These are phyloP conservation scores for Nannobrachium achirus DNA, from an alignment of 2,113 vertebrate species.

Conservation along the genomic window DNA sequence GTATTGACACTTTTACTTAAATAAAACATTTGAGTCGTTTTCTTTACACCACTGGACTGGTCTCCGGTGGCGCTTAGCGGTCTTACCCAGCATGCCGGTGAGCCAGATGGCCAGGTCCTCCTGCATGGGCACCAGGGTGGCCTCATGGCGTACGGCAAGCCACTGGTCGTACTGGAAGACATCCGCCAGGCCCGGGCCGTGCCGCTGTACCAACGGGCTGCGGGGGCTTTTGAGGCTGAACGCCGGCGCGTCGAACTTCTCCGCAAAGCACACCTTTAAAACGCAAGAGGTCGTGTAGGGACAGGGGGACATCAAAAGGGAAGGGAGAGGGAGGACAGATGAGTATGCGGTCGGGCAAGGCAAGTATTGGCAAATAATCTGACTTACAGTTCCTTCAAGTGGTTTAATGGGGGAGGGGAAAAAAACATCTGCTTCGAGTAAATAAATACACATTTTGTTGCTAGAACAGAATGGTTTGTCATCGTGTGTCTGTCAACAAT, in stretches of 20 bases:
- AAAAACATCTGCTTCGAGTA: no score
- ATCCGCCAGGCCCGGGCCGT: constrained; percentile 90
- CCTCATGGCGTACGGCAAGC: constrained; percentile 93
- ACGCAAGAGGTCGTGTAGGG: no score
- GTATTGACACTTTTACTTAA: no score
- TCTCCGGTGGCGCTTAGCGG: no score
- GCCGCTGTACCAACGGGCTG: constrained; percentile 84
- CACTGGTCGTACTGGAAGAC: constrained; percentile 95
- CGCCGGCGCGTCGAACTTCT: constrained; percentile 82
- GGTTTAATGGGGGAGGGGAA: no score
- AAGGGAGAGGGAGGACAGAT: not conserved
- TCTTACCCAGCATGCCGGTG: constrained; percentile 88
- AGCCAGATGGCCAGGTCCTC: constrained; percentile 97
- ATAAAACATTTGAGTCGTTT: no score
- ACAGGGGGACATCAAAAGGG: not conserved
- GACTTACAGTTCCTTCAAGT: no score
- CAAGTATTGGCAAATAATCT: no score
- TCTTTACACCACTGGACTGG: no score
- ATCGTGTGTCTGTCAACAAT: no score
- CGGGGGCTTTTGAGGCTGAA: constrained; percentile 83
- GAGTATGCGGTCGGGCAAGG: not conserved
- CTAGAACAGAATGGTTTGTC: no score
- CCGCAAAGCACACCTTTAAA: constrained; percentile 90
- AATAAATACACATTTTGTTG: no score
- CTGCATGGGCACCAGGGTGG: constrained; percentile 93